A percentile compares a stretch with the other conserved stretches of the same genome.
Conservation (phyloP, 2,797 vertebrate species). For the Poeciliopsis presidionis region DNA sequence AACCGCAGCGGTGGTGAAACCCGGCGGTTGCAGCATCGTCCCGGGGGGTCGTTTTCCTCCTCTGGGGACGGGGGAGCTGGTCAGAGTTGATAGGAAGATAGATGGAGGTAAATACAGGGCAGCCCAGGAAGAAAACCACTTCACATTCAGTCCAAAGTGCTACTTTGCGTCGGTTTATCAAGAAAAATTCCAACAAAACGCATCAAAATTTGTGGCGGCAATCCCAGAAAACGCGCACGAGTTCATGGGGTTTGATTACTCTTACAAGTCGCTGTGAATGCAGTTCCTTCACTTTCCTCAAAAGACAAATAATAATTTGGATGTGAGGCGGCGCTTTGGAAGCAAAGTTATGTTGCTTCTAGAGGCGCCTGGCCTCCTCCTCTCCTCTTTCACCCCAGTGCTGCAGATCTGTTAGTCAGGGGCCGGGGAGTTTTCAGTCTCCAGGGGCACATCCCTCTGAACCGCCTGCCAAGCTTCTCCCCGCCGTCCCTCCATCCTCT, state of each 20-base stretch:
- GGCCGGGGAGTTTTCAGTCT: constrained; percentile 73
- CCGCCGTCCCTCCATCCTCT: constrained; percentile 58
- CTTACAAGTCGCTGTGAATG: neutral
- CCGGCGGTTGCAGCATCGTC: neutral
- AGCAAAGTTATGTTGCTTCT: constrained; percentile 35
- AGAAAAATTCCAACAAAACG: neutral
- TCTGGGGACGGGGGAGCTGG: neutral
- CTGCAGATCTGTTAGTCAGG: constrained; percentile 68
- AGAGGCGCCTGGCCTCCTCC: constrained; percentile 41
- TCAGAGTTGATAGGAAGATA: neutral
- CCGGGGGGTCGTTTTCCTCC: neutral
- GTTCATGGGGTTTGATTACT: neutral
- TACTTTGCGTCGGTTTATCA: neutral
- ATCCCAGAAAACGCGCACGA: neutral
- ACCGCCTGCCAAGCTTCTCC: constrained; percentile 75
- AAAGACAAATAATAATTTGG: constrained; percentile 38
- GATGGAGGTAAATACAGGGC: neutral
- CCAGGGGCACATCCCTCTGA: constrained; percentile 77
- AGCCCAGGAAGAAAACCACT: neutral
- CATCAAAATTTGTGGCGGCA: neutral
- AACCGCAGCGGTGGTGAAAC: neutral
- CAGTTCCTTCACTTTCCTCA: constrained; percentile 24
- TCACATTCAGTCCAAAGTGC: neutral
- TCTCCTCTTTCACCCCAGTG: constrained; percentile 61
- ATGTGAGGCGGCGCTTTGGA: constrained; percentile 38